phyloP scores from a whole-genome alignment of 2,888 invertebrate species.

The Rhabditophanes sp. region DNA sequence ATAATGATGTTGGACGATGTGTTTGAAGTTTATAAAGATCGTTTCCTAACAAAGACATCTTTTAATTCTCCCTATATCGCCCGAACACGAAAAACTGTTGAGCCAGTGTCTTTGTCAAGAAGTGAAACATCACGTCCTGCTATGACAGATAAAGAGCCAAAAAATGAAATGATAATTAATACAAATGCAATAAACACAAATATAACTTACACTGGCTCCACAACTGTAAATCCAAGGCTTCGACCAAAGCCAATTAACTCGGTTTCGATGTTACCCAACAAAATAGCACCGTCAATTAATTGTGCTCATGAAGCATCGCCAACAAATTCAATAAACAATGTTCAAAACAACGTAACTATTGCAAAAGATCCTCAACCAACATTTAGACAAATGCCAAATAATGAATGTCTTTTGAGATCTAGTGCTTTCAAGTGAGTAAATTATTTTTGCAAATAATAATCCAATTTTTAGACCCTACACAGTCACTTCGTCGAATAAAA shows the following conservation, averaged over 20 bases:
- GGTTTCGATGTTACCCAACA: slow-evolving; percentile 16
- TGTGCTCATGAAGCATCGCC: slow-evolving; percentile 1
- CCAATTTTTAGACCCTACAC: slow-evolving; percentile 10
- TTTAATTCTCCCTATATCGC: slow-evolving; percentile 58
- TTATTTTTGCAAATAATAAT: neutral
- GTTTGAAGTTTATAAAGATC: too few species aligned
- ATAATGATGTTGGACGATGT: too few species aligned
- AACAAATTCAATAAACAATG: neutral
- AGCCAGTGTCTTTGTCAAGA: slow-evolving; percentile 4
- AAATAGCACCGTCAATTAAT: slow-evolving; percentile 1
- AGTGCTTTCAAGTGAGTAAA: slow-evolving; percentile 10
- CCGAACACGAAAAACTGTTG: too few species aligned
- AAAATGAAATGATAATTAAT: slow-evolving; percentile 19
- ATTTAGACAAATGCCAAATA: slow-evolving; percentile 2
- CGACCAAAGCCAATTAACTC: slow-evolving; percentile 32
- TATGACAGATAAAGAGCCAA: neutral
- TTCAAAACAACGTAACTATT: slow-evolving; percentile 3
- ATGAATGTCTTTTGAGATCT: too few species aligned
- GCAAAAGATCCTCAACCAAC: slow-evolving; percentile 1
- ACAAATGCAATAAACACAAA: slow-evolving; percentile 8
- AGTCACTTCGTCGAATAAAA: too few species aligned
- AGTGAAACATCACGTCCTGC: slow-evolving; percentile 3
- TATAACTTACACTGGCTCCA: slow-evolving; percentile 13
- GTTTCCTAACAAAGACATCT: neutral
- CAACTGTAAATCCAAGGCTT: slow-evolving; percentile 40